Percentiles rank a stretch among this genome's conserved stretches.
Evolutionary conservation across 1,140 invertebrate species (phyloP).

Genomic region (Cyrtorhinus lividipennis): DNA sequence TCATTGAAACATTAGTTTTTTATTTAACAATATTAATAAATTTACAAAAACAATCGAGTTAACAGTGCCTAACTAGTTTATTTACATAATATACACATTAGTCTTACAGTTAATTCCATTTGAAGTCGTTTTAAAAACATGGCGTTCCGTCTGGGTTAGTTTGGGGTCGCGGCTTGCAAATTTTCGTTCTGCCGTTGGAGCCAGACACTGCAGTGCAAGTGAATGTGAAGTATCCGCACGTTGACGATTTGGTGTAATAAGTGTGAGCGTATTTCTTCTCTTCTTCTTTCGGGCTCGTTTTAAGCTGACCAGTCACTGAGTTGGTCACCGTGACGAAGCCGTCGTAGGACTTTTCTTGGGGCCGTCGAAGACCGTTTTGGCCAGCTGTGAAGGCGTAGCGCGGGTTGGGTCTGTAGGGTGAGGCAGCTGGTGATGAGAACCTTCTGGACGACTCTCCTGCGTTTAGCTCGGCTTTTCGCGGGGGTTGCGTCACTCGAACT

Average conservation of each 20-base stretch:
- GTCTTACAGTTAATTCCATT: neutral
- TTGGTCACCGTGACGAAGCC: slow-evolving; percentile 58
- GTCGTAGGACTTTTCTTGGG: slow-evolving; percentile 25
- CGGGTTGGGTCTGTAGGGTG: neutral
- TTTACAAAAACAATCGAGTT: too few species aligned
- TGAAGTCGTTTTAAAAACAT: too few species aligned
- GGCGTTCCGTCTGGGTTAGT: slow-evolving; percentile 39
- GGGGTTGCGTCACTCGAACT: slow-evolving; percentile 27
- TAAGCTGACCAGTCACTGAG: slow-evolving; percentile 53
- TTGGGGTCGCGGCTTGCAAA: slow-evolving; percentile 56
- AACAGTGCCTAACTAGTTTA: too few species aligned
- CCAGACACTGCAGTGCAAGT: slow-evolving; percentile 62
- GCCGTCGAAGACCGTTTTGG: neutral
- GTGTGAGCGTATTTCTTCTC: slow-evolving; percentile 51
- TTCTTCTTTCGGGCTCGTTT: slow-evolving; percentile 31
- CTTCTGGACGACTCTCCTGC: neutral
- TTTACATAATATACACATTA: too few species aligned
- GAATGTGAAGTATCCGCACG: slow-evolving; percentile 71
- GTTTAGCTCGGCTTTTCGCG: neutral
- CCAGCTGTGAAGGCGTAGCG: slow-evolving; percentile 8
- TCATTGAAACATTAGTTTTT: too few species aligned
- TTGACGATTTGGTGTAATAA: slow-evolving; percentile 70
- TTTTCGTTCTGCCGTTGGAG: slow-evolving; percentile 56
- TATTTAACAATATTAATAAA: too few species aligned
- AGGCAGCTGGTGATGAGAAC: neutral